These are phyloP conservation scores for Glossosoma conforme DNA, from an alignment of 1,140 invertebrate species.

Conservation along the genomic window DNA sequence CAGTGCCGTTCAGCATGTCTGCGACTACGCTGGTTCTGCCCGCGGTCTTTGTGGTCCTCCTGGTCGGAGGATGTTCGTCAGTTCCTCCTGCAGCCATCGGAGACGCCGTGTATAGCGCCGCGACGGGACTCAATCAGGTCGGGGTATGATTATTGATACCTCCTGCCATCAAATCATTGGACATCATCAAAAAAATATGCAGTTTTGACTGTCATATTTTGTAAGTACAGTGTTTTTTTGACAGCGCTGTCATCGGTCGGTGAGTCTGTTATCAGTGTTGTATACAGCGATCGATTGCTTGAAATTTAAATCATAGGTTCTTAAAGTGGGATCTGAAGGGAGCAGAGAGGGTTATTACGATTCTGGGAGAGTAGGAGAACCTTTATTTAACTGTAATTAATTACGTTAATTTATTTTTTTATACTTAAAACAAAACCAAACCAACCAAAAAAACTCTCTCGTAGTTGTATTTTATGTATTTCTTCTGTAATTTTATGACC, in stretches of 20 bases:
- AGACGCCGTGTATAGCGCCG: constrained; percentile 53
- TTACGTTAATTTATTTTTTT: not conserved
- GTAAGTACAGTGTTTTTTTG: too few species aligned
- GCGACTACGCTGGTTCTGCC: constrained; percentile 9
- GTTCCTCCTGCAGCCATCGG: constrained; percentile 54
- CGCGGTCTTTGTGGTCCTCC: constrained; percentile 1
- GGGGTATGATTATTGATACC: constrained; percentile 20
- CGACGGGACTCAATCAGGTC: constrained; percentile 54
- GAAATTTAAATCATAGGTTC: too few species aligned
- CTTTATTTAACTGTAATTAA: not conserved
- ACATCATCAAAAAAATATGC: too few species aligned
- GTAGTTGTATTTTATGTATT: constrained; percentile 8
- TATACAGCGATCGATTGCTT: too few species aligned
- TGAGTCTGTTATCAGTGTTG: too few species aligned
- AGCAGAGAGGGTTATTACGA: not conserved
- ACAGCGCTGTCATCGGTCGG: too few species aligned
- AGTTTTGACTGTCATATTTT: too few species aligned
- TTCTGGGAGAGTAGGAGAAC: not conserved
- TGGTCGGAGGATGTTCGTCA: constrained; percentile 22
- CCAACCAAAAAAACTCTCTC: not conserved
- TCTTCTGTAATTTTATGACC: constrained; percentile 3
- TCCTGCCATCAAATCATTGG: not conserved
- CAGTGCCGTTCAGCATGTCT: too few species aligned
- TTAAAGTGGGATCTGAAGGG: too few species aligned
- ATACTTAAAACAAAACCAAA: not conserved